Evolutionary conservation across 2,113 vertebrate species (phyloP).

Genomic region (Callocephalon fimbriatum): DNA sequence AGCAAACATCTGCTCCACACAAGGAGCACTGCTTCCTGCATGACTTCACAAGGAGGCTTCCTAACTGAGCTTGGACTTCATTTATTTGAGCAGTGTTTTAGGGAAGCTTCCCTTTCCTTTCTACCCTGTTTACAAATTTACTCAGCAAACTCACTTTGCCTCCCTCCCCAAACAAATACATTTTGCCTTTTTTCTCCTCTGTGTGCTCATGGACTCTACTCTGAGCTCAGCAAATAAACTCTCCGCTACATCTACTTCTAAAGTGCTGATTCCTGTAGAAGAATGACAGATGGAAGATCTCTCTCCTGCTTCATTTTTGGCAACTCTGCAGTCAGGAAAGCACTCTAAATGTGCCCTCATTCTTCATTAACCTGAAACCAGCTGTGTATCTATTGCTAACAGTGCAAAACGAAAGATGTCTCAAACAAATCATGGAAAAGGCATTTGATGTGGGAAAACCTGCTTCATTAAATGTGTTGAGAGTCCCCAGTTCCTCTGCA

Average conservation of each 20-base stretch:
- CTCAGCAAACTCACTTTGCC: background rate
- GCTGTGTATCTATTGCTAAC: background rate
- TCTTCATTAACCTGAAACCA: constrained; percentile 12
- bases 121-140: background rate
- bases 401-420: background rate
- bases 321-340: background rate
- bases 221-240: constrained; percentile 12
- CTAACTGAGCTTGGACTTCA: background rate
- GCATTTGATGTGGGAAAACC: background rate
- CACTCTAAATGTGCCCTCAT: background rate
- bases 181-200: background rate
- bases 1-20: background rate
- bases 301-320: constrained; percentile 27
- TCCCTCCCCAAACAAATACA: background rate
- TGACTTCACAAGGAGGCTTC: background rate
- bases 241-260: background rate
- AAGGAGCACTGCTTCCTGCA: background rate
- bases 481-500: background rate
- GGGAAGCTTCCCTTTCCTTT: background rate
- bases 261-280: background rate
- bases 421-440: background rate
- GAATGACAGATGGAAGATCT: constrained; percentile 24
- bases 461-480: background rate
- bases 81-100: background rate
- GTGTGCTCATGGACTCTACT: background rate